phyloP scores from a whole-genome alignment of 2,888 invertebrate genomes.

The Drosophila rellima region DNA sequence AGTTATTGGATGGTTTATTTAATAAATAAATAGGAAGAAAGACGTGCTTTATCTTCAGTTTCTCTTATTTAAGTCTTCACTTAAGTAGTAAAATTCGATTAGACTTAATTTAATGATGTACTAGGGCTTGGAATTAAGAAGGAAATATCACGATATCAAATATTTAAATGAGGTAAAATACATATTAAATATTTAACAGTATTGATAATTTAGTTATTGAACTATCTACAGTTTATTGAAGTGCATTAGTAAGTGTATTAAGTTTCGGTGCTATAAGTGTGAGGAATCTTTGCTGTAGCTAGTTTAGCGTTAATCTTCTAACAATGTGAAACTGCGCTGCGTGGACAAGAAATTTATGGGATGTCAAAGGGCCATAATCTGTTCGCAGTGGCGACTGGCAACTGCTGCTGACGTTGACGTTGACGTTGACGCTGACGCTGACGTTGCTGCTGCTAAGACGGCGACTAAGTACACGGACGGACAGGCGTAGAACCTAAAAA shows the following conservation, averaged over 20 bases:
- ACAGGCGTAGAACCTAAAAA: slow-evolving; percentile 38
- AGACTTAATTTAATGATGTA: too few species aligned
- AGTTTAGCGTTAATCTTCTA: slow-evolving; percentile 49
- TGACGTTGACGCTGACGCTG: slow-evolving; percentile 21
- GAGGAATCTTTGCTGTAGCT: slow-evolving; percentile 25
- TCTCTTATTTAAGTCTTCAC: too few species aligned
- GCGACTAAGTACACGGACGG: slow-evolving; percentile 27
- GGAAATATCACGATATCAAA: too few species aligned
- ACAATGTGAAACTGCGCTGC: slow-evolving; percentile 58
- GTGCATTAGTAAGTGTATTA: slow-evolving; percentile 19
- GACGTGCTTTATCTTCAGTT: too few species aligned
- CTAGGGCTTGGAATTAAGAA: too few species aligned
- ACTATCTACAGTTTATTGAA: not conserved
- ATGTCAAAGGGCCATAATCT: slow-evolving; percentile 82
- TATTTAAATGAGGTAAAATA: too few species aligned
- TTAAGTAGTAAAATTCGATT: too few species aligned
- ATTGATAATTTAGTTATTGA: not conserved
- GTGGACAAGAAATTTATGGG: slow-evolving; percentile 76
- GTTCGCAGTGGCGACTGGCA: slow-evolving; percentile 22
- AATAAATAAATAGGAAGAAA: too few species aligned
- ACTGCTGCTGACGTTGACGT: slow-evolving; percentile 6
- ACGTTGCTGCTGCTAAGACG: slow-evolving; percentile 17
- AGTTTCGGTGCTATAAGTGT: slow-evolving; percentile 18
- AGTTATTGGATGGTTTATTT: too few species aligned
- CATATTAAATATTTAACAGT: too few species aligned